Evolutionary conservation across 2,888 invertebrate species (phyloP), one percentile per base, ranked within the genome.

Genomic region (Acleris laterana): DNA sequence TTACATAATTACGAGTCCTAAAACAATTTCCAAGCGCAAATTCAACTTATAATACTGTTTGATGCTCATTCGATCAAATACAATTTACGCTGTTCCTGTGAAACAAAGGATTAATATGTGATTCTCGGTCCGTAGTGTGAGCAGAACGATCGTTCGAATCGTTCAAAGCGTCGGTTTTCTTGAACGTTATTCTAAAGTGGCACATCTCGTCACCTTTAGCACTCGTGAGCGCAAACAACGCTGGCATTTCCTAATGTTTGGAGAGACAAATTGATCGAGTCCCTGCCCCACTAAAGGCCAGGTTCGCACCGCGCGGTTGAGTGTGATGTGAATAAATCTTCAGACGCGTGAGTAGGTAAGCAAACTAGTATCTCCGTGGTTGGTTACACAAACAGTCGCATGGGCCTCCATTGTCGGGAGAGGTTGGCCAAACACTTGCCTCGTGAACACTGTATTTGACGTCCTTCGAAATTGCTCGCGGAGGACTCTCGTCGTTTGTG

Each of bases 401-500:
- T 74, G 73, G 71, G 74, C 77, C 72, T 80, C 75, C 80, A 80
- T 79, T 84, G 85, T 84, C 71, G 79, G 77, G 78, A 75, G 81
- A 83, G 83, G 85, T 82, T 85, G 78, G 77, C 72, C 83, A 84
- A 86, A 87, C 84, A 86, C 82, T 84, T 74, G 72, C 78, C 70
- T 74, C 79, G 71, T 77, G 80, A 79, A 78, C 80, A 74, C 80
- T 82, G 81, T 85, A 83, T 86, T 81, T 85, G 86, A 82, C 76
- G 78, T 82, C 73, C 79, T 77, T 74, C 79, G 75, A 83, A 83
- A 84, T 84, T 82, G 85, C 82, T 77, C 80, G 75, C 76, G 75
- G 74, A 85, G 85, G 70, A 80, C 83, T 73, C 83, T 83, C 72
- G 69, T 69, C 72, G 61, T 62, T 61, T 70, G 75, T 74, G 72